Conservation (phyloP, 1,140 invertebrate genomes). For the Drosophila malerkotliana region DNA sequence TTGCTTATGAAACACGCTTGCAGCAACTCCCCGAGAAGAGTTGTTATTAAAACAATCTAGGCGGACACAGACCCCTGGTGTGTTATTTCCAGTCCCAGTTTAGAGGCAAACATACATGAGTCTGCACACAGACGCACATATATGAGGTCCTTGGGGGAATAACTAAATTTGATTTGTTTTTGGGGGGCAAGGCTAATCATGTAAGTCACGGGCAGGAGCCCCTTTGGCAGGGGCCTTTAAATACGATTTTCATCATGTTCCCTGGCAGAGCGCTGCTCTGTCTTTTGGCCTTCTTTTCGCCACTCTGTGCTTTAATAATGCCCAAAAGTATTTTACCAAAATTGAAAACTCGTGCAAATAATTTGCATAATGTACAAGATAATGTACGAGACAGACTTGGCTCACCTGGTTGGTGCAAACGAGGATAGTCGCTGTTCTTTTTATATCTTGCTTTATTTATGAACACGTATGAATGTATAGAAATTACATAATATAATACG, state of each 20-base stretch:
- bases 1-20: slow-evolving; percentile 55
- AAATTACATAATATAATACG: slow-evolving; percentile 17
- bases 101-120: slow-evolving; percentile 3
- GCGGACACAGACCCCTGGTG: slow-evolving; percentile 3
- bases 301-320: slow-evolving; percentile 52
- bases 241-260: slow-evolving; percentile 76
- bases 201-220: slow-evolving; percentile 21
- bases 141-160: slow-evolving; percentile 19
- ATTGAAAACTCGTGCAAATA: slow-evolving; percentile 80
- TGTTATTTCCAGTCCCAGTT: slow-evolving; percentile 36
- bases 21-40: slow-evolving; percentile 16
- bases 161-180: slow-evolving; percentile 56
- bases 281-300: slow-evolving; percentile 15
- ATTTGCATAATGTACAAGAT: slow-evolving; percentile 73
- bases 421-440: slow-evolving; percentile 12
- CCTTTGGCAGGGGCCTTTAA: slow-evolving; percentile 34
- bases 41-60: slow-evolving; percentile 42
- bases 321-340: slow-evolving; percentile 74
- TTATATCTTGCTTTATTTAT: slow-evolving; percentile 75
- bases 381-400: slow-evolving; percentile 48
- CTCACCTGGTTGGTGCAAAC: slow-evolving; percentile 4
- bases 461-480: slow-evolving; percentile 55
- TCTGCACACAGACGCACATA: background rate
- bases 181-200: slow-evolving; percentile 28
- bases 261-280: slow-evolving; percentile 33